Base-by-base conservation (phyloP, 2,797 vertebrate genomes). In the Cetoscarus ocellatus region DNA sequence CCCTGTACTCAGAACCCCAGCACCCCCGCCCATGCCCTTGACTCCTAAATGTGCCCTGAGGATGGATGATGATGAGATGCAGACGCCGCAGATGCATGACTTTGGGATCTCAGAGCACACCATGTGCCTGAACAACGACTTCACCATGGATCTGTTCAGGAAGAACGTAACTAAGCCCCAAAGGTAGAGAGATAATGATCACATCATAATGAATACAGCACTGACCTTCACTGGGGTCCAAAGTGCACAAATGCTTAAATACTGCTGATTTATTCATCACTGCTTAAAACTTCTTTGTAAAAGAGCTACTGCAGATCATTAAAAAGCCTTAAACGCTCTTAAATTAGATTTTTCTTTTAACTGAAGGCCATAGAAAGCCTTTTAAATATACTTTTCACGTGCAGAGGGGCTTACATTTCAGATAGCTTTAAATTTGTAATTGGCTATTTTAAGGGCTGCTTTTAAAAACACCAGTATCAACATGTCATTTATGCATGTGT, bases 91-190 rank as follows among this genome's bases (percentile, higher is more conserved):
- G 51, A 83, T 96, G 54, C 94, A 94, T 7, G 92, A 96, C 70
- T 98, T 98, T 13, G 95, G 95, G 42, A 94, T 98, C 70, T 92
- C 94, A 0, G 97, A 98, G 48, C 82, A 94, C 57, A 96, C 95
- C 1, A 69, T 94, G 90, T 96, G 92, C 85, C 91, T 98, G 86
- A 96, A 96, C 88, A 96, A 97, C 42, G 96, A 98, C 80, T 97
- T 97, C 72, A 98, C 97, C 0, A 93, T 98, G 88, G 95, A 95
- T 10, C 93, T 98, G 43, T 79, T 95, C 6, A 85, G 59, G 54
- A 97, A 95, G 87, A 93, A 92, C 13, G 65, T 84, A 7, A 50
- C 80, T 39, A 92, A 83, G 60, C 67, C 82, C 36, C 86, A 70
- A 74, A 91, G 91, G 94, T 95, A 54, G 7, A 70, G 5, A 10